These are phyloP conservation scores for Rutilus rutilus DNA, from an alignment of 2,113 vertebrate genomes.

Conservation along the genomic window DNA sequence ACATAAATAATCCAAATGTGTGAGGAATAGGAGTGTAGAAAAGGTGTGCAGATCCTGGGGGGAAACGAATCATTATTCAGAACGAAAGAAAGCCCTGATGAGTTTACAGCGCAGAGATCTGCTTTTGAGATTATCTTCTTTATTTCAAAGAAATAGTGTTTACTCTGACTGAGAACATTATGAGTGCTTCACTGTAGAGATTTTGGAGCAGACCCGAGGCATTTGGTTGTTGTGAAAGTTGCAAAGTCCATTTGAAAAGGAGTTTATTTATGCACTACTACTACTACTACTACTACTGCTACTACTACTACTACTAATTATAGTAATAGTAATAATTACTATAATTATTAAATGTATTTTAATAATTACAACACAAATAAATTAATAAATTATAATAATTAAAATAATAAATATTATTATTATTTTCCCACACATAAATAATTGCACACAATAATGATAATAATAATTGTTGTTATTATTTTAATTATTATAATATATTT, in stretches of 20 bases:
- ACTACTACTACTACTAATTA: too few relatives aligned
- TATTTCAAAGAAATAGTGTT: slow-evolving; percentile 6
- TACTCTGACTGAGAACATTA: neutral
- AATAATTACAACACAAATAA: too few relatives aligned
- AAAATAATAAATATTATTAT: too few relatives aligned
- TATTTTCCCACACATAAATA: too few relatives aligned
- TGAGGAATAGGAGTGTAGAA: slow-evolving; percentile 36
- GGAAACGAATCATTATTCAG: slow-evolving; percentile 38
- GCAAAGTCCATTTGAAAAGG: neutral
- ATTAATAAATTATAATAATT: too few relatives aligned
- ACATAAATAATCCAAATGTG: slow-evolving; percentile 45
- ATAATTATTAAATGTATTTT: too few relatives aligned
- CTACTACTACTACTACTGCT: too few relatives aligned
- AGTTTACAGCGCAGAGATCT: slow-evolving; percentile 20
- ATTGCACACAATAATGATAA: too few relatives aligned
- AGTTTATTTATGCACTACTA: too few relatives aligned
- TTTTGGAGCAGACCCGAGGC: neutral
- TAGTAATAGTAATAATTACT: too few relatives aligned
- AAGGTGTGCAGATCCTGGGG: neutral
- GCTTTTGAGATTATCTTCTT: slow-evolving; percentile 29
- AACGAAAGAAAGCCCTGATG: slow-evolving; percentile 11
- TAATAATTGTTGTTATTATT: too few relatives aligned
- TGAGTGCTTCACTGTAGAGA: slow-evolving; percentile 1
- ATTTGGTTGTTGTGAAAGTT: neutral
- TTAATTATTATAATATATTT: too few relatives aligned